These are phyloP conservation scores for Tromatobia lineatoria DNA, from an alignment of 2,888 invertebrate genomes.

Conservation along the genomic window DNA sequence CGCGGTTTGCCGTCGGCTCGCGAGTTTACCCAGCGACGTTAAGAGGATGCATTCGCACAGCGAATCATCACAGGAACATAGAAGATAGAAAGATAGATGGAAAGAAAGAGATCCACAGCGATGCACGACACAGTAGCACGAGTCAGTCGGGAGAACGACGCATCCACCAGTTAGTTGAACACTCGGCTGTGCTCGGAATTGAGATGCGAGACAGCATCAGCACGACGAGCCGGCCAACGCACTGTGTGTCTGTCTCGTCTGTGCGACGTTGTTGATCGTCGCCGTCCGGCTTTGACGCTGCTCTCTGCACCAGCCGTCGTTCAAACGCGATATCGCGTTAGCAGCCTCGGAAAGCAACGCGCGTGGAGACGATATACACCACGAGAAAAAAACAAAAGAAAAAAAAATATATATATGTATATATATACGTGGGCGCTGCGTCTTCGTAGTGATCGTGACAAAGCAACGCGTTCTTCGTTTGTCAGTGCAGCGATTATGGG, in stretches of 20 bases:
- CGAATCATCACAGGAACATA: background rate
- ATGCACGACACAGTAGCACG: conserved; percentile 55
- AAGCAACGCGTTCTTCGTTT: background rate
- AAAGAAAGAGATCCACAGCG: conserved; percentile 42
- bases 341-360: conserved; percentile 27
- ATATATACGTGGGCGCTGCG: background rate
- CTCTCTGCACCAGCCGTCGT: conserved; percentile 30
- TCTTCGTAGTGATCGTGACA: background rate
- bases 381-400: background rate
- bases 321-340: conserved; percentile 33
- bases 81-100: conserved; percentile 18
- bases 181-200: conserved; percentile 22
- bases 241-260: conserved; percentile 46
- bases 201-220: conserved; percentile 39
- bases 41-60: background rate
- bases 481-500: background rate
- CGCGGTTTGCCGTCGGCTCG: conserved; percentile 57
- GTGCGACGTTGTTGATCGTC: conserved; percentile 54
- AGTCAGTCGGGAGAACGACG: conserved; percentile 52
- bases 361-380: conserved; percentile 31
- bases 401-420: background rate
- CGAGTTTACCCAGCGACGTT: conserved; percentile 57
- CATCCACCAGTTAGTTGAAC: conserved; percentile 26
- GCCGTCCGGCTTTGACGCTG: conserved; percentile 49
- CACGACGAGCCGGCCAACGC: conserved; percentile 45